These are phyloP conservation scores for Drosophila borealis DNA, from an alignment of 2,888 invertebrate genomes.

Conservation along the genomic window DNA sequence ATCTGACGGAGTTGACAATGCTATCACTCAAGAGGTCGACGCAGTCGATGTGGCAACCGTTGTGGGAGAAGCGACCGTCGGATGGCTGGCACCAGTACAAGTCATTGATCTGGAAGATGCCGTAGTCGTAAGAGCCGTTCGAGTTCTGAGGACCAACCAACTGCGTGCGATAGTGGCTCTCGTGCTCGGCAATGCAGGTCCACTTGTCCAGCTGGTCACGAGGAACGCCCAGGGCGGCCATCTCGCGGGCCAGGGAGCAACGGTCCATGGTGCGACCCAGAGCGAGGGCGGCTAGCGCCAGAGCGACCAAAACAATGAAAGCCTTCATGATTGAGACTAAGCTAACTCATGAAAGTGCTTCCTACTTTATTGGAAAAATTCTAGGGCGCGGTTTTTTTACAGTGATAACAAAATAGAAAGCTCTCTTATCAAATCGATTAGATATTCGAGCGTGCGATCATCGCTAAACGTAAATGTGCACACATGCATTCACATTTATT, in stretches of 20 bases:
- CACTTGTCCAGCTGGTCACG: constrained; percentile 64
- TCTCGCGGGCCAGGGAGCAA: constrained; percentile 69
- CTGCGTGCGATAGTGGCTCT: constrained; percentile 83
- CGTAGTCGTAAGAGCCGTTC: constrained; percentile 85
- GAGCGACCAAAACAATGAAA: constrained; percentile 32
- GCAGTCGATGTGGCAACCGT: constrained; percentile 75
- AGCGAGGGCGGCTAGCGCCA: constrained; percentile 59
- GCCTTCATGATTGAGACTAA: constrained; percentile 36
- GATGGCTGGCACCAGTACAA: constrained; percentile 79
- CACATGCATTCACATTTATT: no score
- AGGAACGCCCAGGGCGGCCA: constrained; percentile 69
- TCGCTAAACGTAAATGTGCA: no score
- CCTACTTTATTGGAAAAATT: no score
- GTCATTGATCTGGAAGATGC: constrained; percentile 82
- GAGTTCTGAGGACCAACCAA: constrained; percentile 84
- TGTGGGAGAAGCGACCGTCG: constrained; percentile 68
- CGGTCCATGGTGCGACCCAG: constrained; percentile 58
- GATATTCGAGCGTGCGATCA: no score
- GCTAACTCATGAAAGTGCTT: not conserved
- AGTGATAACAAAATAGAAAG: no score
- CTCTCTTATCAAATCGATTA: no score
- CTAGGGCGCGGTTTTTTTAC: no score
- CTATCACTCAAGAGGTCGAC: constrained; percentile 67
- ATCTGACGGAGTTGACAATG: constrained; percentile 69
- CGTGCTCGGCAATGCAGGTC: constrained; percentile 78